Evolutionary conservation across 2,797 vertebrate genomes (phyloP).

Genomic region (Mallotus villosus): DNA sequence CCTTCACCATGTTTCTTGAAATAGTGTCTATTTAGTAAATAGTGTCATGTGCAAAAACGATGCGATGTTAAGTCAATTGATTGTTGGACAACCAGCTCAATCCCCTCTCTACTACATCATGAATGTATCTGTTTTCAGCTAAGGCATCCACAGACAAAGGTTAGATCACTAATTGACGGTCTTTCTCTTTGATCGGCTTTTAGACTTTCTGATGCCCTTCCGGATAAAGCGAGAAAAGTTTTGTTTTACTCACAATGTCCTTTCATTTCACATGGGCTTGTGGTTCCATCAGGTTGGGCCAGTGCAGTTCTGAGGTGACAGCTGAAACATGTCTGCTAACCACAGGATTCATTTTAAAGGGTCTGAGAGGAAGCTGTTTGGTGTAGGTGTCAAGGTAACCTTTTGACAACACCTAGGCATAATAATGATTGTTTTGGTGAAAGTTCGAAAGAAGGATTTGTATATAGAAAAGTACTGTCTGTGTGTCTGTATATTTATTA

Average conservation of each 20-base stretch:
- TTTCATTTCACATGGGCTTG: slow-evolving; percentile 17
- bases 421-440: too few relatives aligned
- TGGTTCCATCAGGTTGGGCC: slow-evolving; percentile 21
- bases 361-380: slow-evolving; percentile 34
- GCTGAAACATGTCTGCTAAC: slow-evolving; percentile 33
- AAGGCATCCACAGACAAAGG: too few relatives aligned
- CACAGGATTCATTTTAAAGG: slow-evolving; percentile 38
- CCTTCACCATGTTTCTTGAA: too few relatives aligned
- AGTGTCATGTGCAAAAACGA: too few relatives aligned
- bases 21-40: too few relatives aligned
- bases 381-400: background rate
- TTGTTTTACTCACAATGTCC: too few relatives aligned
- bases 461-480: background rate
- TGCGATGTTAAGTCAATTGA: background rate
- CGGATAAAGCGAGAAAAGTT: background rate
- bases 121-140: background rate
- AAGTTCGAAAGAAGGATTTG: too few relatives aligned
- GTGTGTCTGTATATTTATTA: too few relatives aligned
- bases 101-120: too few relatives aligned
- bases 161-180: background rate
- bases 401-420: slow-evolving; percentile 21
- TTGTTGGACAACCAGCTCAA: background rate
- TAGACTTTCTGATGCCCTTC: background rate
- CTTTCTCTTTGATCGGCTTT: too few relatives aligned
- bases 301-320: background rate